phyloP scores from a whole-genome alignment of 2,888 invertebrate species.

The Drosophila aldrichi region DNA sequence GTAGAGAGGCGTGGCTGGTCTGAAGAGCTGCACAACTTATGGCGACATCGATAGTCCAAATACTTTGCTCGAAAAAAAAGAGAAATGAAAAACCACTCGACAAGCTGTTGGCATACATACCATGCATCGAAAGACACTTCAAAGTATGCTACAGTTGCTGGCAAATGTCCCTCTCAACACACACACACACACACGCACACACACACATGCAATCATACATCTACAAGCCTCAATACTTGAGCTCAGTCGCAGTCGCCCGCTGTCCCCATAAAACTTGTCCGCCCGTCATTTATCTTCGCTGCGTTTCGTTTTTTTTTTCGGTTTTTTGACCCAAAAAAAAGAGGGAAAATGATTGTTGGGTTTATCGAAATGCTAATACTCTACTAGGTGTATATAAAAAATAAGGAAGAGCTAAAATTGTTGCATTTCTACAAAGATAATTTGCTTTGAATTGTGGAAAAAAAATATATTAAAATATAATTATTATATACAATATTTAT shows the following conservation, averaged over 20 bases:
- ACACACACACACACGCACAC: conserved; percentile 17
- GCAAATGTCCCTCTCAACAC: conserved; percentile 56
- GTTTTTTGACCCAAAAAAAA: conserved; percentile 37
- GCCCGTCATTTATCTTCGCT: conserved; percentile 72
- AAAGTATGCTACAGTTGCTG: conserved; percentile 76
- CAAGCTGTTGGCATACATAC: conserved; percentile 83
- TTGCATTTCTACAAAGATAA: too few relatives aligned
- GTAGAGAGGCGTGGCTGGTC: conserved; percentile 28
- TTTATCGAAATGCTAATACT: neutral
- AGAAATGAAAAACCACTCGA: conserved; percentile 72
- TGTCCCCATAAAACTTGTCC: conserved; percentile 57
- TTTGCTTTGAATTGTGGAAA: neutral
- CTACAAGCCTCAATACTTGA: conserved; percentile 31
- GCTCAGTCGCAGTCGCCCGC: conserved; percentile 34
- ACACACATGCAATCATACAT: conserved; percentile 4
- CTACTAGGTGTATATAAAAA: neutral
- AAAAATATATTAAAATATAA: too few relatives aligned
- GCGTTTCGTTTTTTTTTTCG: conserved; percentile 28
- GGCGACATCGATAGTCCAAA: conserved; percentile 81
- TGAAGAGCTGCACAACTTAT: conserved; percentile 77
- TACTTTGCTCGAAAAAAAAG: conserved; percentile 50
- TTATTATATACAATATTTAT: too few relatives aligned
- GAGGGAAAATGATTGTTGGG: neutral
- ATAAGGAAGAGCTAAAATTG: too few relatives aligned
- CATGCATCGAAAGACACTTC: conserved; percentile 72